Base-by-base conservation (phyloP, 2,797 vertebrate species). In the Pagetopsis macropterus region DNA sequence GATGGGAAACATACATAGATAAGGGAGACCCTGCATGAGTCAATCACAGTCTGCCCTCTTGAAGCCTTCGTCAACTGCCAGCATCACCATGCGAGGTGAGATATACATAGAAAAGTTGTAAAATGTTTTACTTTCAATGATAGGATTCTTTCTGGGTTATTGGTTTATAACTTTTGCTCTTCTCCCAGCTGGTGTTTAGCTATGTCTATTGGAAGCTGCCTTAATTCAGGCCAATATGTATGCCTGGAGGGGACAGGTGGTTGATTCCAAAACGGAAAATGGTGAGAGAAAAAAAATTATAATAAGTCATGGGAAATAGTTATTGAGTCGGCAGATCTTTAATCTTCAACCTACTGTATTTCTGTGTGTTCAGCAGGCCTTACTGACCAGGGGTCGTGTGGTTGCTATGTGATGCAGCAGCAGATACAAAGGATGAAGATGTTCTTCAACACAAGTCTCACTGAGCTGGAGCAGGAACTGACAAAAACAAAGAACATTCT, bases 401-500 rank as follows among this genome's bases (percentile, higher is more conserved):
- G 93, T 58, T 95, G 94, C 83, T 94, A 94, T 62, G 75, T 94
- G 75, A 94, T 95, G 90, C 83, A 94, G 83, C 86, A 79, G 51
- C 82, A 91, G 57, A 76, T 95, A 7, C 13, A 71, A 21, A 86
- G 71, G 56, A 75, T 92, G 82, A 85, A 92, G 82, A 6, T 0
- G 3, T 77, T 81, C 17, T 94, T 93, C 45, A 89, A 94, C 83
- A 19, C 21, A 21, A 87, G 57, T 51, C 19, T 88, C 15, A 23
- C 27, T 0, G 65, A 59, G 51, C 48, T 94, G 64, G 56, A 84
- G 45, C 49, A 16, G 2, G 45, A 79, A 3, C 68, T 95, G 85
- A 64, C 11, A 1, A 65, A 46, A 19, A 64, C 89, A 14, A 67
- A 84, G 48, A 51, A 15, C 0, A 12, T 44, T 37, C 67, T 95